These are phyloP conservation scores for Parasteatoda tepidariorum DNA, from an alignment of 1,140 invertebrate species.

Conservation along the genomic window DNA sequence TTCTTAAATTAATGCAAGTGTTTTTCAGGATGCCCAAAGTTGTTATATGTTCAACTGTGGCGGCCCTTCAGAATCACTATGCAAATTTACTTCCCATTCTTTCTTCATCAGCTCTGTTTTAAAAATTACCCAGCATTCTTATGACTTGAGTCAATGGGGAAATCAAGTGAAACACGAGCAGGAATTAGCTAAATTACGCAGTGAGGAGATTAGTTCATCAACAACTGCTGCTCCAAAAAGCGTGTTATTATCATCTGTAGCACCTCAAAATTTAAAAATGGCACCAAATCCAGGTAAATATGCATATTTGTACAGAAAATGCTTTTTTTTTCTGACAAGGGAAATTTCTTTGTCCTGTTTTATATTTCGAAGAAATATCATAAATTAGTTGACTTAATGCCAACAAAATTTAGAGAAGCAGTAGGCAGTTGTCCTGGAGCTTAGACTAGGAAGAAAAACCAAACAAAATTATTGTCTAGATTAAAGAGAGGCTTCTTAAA, in stretches of 20 bases:
- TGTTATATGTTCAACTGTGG: slow-evolving; percentile 95
- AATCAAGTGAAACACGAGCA: slow-evolving; percentile 82
- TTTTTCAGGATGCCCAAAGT: slow-evolving; percentile 82
- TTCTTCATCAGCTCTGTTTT: slow-evolving; percentile 91
- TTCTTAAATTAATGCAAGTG: too few relatives aligned
- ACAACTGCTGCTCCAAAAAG: neutral
- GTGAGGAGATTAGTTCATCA: neutral
- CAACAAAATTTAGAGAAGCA: too few relatives aligned
- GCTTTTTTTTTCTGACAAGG: too few relatives aligned
- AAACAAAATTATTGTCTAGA: too few relatives aligned
- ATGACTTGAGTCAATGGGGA: slow-evolving; percentile 78
- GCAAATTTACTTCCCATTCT: slow-evolving; percentile 88
- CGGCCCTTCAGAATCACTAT: slow-evolving; percentile 86
- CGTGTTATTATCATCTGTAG: neutral
- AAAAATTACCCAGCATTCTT: slow-evolving; percentile 74
- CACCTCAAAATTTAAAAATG: neutral
- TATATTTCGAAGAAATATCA: too few relatives aligned
- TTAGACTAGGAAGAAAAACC: too few relatives aligned
- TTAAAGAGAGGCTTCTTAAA: too few relatives aligned
- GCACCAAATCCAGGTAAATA: slow-evolving; percentile 17
- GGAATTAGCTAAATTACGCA: slow-evolving; percentile 74
- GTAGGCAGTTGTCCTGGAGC: too few relatives aligned
- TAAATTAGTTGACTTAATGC: too few relatives aligned
- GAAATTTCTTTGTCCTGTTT: neutral
- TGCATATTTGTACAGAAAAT: too few relatives aligned